Evolutionary conservation across 2,888 invertebrate genomes (phyloP).

Genomic region (Conchocele bisecta): DNA sequence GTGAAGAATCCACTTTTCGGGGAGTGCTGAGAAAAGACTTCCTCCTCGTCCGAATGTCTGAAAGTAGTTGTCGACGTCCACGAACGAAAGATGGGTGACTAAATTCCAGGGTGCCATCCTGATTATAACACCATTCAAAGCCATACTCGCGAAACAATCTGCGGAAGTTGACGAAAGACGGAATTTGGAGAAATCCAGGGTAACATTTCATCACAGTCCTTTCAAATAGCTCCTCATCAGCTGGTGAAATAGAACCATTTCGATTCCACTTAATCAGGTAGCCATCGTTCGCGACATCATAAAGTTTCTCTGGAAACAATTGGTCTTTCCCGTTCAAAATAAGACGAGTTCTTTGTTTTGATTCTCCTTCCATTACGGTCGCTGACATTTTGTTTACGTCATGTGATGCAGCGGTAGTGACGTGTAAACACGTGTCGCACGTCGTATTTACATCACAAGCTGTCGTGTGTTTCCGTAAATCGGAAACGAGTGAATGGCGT

Average conservation of each 20-base stretch:
- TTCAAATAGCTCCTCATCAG: slow-evolving; percentile 70
- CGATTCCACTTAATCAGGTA: slow-evolving; percentile 71
- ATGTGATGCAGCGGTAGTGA: slow-evolving; percentile 19
- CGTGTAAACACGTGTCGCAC: slow-evolving; percentile 34
- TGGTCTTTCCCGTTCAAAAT: slow-evolving; percentile 67
- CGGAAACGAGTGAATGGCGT: too few relatives aligned
- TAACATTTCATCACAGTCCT: slow-evolving; percentile 72
- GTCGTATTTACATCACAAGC: too few relatives aligned
- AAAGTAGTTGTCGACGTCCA: slow-evolving; percentile 61
- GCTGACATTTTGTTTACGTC: slow-evolving; percentile 23
- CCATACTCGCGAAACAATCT: slow-evolving; percentile 79
- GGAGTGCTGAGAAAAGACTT: slow-evolving; percentile 46
- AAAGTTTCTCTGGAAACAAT: slow-evolving; percentile 76
- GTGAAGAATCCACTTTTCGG: neutral
- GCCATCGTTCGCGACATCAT: slow-evolving; percentile 72
- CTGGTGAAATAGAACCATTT: slow-evolving; percentile 65
- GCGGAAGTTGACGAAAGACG: slow-evolving; percentile 76
- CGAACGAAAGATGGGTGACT: slow-evolving; percentile 70
- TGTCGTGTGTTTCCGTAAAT: too few relatives aligned
- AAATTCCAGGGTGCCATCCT: slow-evolving; percentile 70
- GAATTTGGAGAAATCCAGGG: slow-evolving; percentile 79
- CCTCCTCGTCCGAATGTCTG: slow-evolving; percentile 58
- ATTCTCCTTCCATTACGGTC: slow-evolving; percentile 37
- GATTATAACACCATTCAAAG: slow-evolving; percentile 70
- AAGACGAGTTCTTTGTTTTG: slow-evolving; percentile 39